Base-by-base conservation (phyloP, 2,113 vertebrate genomes). In the Psephotus haematonotus region DNA sequence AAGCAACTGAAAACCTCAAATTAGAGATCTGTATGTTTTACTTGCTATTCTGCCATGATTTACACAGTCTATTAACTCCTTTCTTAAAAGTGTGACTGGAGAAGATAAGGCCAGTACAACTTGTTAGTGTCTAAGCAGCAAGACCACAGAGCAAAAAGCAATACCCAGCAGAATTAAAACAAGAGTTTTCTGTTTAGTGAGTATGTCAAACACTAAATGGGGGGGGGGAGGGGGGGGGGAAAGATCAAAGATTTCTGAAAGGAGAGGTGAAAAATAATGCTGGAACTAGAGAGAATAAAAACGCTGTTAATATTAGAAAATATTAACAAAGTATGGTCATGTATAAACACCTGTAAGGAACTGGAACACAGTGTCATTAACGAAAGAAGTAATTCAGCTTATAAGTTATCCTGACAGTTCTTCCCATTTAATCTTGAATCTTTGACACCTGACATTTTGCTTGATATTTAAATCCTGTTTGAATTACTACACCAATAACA, bases 151-250 rank as follows among this genome's bases (percentile, higher is more conserved):
- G 27, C 50, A 49, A 62, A 78, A 76, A 70, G 18, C 17, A 90
- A 53, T 11, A 75, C 55, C 9, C 28, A 62, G 33, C 23, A 85
- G 39, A 77, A 81, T 68, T 68, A 47, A 79, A 83, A 19, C 2
- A 43, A 17, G 65, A 31, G 1, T 27, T 70, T 91, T 67, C 67
- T 84, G 35, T 65, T 96, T 62, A 60, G 19, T 17, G 23, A 81
- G 39, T 55, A 65, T 49, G 27, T 63, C 55, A 88, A 88, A 90
- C 27, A 78, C 4, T 29, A 85, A 43, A 31, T 5, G 4, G 4
- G 11, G 2, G 2, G 7, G 9, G 6, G 19, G 22, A 55, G 23
- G n/a, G n/a, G n/a, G n/a, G n/a, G n/a, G n/a, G n/a, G n/a, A n/a
- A n/a, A 16, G 39, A 31, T 37, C 82, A 59, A 59, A 74, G 12